phyloP scores from a whole-genome alignment of 2,797 vertebrate genomes.

The Myotis myotis region DNA sequence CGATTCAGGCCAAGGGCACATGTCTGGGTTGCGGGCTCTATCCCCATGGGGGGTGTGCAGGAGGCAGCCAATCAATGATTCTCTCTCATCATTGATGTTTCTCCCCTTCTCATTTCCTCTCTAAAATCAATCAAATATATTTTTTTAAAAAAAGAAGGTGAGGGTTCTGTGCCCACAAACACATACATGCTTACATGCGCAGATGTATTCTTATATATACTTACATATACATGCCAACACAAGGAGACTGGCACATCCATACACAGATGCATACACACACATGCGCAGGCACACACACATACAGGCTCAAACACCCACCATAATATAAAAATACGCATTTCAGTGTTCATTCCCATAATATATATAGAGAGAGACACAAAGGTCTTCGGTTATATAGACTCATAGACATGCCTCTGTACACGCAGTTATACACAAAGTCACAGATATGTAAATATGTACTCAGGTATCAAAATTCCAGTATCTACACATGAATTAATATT shows the following conservation, averaged over 20 bases:
- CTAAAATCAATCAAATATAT: too few species aligned
- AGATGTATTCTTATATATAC: neutral
- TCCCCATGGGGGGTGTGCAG: too few species aligned
- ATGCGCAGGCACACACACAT: neutral
- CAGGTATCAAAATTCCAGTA: neutral
- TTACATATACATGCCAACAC: neutral
- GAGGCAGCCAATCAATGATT: too few species aligned
- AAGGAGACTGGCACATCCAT: neutral
- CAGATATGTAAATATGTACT: neutral
- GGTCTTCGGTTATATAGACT: neutral
- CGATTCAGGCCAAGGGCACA: too few species aligned
- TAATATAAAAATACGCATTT: neutral
- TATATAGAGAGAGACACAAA: neutral
- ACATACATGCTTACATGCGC: neutral
- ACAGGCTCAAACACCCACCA: neutral
- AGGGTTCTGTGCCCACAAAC: neutral
- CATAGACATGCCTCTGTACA: neutral
- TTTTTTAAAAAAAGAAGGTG: conserved; percentile 75
- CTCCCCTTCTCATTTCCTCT: too few species aligned
- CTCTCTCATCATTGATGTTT: too few species aligned
- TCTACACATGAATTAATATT: neutral
- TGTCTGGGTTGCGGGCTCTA: too few species aligned
- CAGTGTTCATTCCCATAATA: neutral
- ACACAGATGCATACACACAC: neutral
- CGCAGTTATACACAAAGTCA: neutral